Percentiles rank a stretch among this genome's conserved stretches.
Conservation (phyloP, 2,888 invertebrate species). For the Abscondita cerata region DNA sequence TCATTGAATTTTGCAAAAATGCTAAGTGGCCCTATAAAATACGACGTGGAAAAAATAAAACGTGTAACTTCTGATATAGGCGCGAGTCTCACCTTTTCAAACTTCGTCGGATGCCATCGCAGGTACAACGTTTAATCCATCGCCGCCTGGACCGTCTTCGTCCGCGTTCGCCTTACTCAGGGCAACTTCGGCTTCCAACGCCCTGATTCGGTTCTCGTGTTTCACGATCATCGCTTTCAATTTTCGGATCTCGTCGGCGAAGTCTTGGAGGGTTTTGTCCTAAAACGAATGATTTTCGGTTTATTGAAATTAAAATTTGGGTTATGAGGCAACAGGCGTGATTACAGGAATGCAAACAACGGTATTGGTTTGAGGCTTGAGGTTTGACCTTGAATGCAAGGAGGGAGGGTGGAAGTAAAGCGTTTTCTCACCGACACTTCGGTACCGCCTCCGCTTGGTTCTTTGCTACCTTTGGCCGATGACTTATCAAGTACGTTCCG, state of each 20-base stretch:
- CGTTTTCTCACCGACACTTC: slow-evolving; percentile 55
- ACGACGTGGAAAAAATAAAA: too few species aligned
- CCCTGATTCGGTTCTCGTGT: slow-evolving; percentile 87
- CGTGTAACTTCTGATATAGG: too few species aligned
- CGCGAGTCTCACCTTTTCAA: too few species aligned
- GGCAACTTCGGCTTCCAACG: slow-evolving; percentile 72
- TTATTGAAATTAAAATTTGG: too few species aligned
- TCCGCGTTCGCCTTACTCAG: slow-evolving; percentile 48
- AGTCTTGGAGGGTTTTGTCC: slow-evolving; percentile 82
- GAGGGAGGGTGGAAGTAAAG: too few species aligned
- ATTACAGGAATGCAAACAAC: too few species aligned
- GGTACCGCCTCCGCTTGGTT: slow-evolving; percentile 34
- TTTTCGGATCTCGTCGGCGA: slow-evolving; percentile 89
- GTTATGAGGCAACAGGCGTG: too few species aligned
- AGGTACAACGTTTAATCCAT: slow-evolving; percentile 54
- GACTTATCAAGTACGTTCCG: slow-evolving; percentile 84
- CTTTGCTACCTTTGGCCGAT: slow-evolving; percentile 58
- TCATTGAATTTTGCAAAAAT: too few species aligned
- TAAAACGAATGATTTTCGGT: too few species aligned
- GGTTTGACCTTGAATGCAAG: too few species aligned
- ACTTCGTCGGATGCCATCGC: slow-evolving; percentile 68
- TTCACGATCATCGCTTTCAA: slow-evolving; percentile 94
- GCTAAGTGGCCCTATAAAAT: too few species aligned
- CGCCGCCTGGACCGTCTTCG: slow-evolving; percentile 57
- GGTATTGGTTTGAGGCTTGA: too few species aligned